These are phyloP conservation scores for Icerya purchasi DNA, from an alignment of 2,888 invertebrate genomes.

Conservation along the genomic window DNA sequence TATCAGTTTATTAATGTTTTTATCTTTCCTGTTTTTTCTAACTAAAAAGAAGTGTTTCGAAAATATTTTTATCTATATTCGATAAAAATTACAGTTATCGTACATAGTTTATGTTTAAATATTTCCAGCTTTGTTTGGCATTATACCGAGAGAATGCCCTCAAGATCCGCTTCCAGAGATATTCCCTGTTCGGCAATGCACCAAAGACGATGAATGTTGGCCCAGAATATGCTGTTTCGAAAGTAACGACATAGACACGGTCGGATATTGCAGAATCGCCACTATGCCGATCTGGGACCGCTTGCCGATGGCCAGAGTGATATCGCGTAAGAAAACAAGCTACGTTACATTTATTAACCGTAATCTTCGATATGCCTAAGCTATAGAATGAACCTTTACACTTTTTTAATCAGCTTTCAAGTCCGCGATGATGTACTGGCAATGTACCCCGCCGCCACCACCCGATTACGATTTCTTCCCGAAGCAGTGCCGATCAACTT, in stretches of 20 bases:
- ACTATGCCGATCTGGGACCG: slow-evolving; percentile 16
- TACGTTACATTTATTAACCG: background rate
- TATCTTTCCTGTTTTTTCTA: too few relatives aligned
- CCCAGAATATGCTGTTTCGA: slow-evolving; percentile 57
- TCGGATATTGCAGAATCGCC: slow-evolving; percentile 43
- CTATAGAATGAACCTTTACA: too few relatives aligned
- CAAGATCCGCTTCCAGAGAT: slow-evolving; percentile 41
- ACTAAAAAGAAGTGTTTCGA: too few relatives aligned
- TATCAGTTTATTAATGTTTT: too few relatives aligned
- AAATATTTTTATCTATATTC: too few relatives aligned
- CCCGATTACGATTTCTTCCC: slow-evolving; percentile 44
- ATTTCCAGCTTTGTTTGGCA: slow-evolving; percentile 42
- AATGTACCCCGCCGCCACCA: slow-evolving; percentile 47
- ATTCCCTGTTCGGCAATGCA: slow-evolving; percentile 43
- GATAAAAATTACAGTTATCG: too few relatives aligned
- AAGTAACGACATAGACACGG: slow-evolving; percentile 25
- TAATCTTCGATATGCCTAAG: slow-evolving; percentile 1
- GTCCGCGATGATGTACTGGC: slow-evolving; percentile 35
- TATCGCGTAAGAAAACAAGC: slow-evolving; percentile 6
- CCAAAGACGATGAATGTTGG: slow-evolving; percentile 45
- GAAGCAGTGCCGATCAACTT: slow-evolving; percentile 41
- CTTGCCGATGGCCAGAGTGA: slow-evolving; percentile 13
- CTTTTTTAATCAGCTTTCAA: slow-evolving; percentile 19
- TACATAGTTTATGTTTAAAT: too few relatives aligned
- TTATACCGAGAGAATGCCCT: slow-evolving; percentile 48